phyloP scores from a whole-genome alignment of 2,888 invertebrate genomes.

The Sphaeridia pumilis region DNA sequence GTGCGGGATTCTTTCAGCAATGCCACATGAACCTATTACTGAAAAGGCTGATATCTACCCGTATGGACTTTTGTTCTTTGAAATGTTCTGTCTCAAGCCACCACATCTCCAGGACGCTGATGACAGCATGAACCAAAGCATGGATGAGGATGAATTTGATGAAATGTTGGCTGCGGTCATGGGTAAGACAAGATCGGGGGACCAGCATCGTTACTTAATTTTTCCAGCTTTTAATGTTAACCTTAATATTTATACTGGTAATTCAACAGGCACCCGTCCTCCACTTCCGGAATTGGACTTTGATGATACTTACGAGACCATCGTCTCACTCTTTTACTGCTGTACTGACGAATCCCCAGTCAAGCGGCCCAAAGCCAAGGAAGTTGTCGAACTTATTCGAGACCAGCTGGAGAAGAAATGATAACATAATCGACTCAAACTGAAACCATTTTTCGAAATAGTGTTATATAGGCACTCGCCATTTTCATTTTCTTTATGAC shows the following conservation, averaged over 20 bases:
- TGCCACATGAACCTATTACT: slow-evolving; percentile 45
- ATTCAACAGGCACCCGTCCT: slow-evolving; percentile 54
- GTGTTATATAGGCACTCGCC: too few relatives aligned
- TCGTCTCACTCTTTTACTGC: slow-evolving; percentile 57
- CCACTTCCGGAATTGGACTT: slow-evolving; percentile 50
- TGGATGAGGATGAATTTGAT: slow-evolving; percentile 25
- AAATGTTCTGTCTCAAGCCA: slow-evolving; percentile 61
- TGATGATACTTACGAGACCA: slow-evolving; percentile 48
- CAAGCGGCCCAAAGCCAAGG: slow-evolving; percentile 51
- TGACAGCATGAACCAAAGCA: slow-evolving; percentile 9
- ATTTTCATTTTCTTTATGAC: too few relatives aligned
- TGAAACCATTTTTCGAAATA: too few relatives aligned
- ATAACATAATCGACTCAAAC: too few relatives aligned
- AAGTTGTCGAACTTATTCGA: slow-evolving; percentile 38
- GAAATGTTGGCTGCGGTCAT: slow-evolving; percentile 19
- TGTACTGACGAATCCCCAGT: slow-evolving; percentile 54
- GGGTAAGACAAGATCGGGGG: slow-evolving; percentile 13
- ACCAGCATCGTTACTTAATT: background rate
- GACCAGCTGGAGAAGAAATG: too few relatives aligned
- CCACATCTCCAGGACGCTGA: slow-evolving; percentile 41
- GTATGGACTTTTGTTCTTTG: slow-evolving; percentile 65
- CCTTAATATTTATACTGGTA: slow-evolving; percentile 2
- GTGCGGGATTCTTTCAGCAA: slow-evolving; percentile 14
- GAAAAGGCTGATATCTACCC: slow-evolving; percentile 68
- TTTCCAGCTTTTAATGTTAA: background rate